A percentile compares a stretch with the other conserved stretches of the same genome.
Conservation (phyloP, 2,888 invertebrate species). For the Sclerodermus sp. region DNA sequence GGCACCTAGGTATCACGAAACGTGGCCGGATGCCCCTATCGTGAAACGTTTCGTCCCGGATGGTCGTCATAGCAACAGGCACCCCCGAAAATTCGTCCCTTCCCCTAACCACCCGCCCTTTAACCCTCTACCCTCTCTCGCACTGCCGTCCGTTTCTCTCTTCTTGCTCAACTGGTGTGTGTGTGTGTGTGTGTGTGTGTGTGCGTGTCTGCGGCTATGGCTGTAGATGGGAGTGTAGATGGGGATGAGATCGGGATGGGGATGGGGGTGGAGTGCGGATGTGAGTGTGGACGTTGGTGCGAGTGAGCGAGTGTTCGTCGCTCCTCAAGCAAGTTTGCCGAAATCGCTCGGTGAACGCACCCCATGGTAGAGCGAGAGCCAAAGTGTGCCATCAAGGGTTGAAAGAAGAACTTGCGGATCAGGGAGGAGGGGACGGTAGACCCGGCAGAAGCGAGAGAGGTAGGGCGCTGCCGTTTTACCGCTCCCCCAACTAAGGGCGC, state of each 20-base stretch:
- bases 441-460: slow-evolving; percentile 7
- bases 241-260: too few relatives aligned
- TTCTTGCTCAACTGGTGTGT: not conserved
- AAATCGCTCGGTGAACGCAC: not conserved
- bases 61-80: slow-evolving; percentile 56
- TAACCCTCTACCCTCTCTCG: slow-evolving; percentile 1
- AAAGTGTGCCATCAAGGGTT: not conserved
- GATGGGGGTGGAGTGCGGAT: too few relatives aligned
- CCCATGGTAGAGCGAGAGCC: not conserved
- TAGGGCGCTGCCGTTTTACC: not conserved
- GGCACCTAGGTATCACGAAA: slow-evolving; percentile 38
- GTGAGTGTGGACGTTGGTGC: not conserved
- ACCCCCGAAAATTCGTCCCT: slow-evolving; percentile 47
- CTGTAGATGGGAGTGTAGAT: too few relatives aligned
- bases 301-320: not conserved
- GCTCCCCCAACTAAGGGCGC: not conserved
- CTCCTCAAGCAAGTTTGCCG: not conserved
- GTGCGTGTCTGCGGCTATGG: too few relatives aligned
- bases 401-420: slow-evolving; percentile 9
- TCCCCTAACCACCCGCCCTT: not conserved
- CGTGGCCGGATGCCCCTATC: slow-evolving; percentile 34
- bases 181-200: not conserved
- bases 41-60: slow-evolving; percentile 51
- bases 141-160: not conserved
- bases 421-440: slow-evolving; percentile 1